Evolutionary conservation across 1,140 invertebrate genomes (phyloP).

Genomic region (Nasonia vitripennis): DNA sequence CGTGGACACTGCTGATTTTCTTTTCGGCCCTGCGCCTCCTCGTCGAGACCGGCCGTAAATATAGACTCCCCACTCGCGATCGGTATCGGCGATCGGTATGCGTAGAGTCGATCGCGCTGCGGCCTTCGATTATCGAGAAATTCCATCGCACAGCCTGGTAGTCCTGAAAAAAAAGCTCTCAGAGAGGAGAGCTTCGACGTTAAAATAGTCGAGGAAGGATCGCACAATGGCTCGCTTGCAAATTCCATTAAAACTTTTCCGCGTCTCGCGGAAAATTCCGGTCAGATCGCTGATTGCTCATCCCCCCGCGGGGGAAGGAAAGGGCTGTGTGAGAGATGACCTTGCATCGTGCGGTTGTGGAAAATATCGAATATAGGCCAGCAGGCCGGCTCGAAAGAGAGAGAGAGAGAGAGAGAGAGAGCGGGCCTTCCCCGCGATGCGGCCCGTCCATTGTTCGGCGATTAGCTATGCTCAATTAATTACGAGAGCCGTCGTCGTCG

Average conservation of each 20-base stretch:
- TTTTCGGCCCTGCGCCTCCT: constrained; percentile 62
- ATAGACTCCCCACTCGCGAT: constrained; percentile 73
- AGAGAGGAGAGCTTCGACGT: too few relatives aligned
- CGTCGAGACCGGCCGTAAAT: constrained; percentile 60
- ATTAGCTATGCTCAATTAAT: constrained; percentile 72
- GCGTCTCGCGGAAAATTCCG: constrained; percentile 31
- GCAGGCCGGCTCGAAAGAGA: too few relatives aligned
- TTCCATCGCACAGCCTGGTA: too few relatives aligned
- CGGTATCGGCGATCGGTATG: constrained; percentile 61
- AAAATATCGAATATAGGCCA: too few relatives aligned
- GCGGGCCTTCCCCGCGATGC: background rate
- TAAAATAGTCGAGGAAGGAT: too few relatives aligned
- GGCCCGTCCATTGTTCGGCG: constrained; percentile 68
- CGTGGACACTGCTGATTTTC: constrained; percentile 63
- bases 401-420: too few relatives aligned
- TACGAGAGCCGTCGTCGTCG: constrained; percentile 53
- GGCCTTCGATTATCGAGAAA: too few relatives aligned
- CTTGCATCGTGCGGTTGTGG: background rate
- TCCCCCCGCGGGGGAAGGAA: too few relatives aligned
- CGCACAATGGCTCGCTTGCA: too few relatives aligned
- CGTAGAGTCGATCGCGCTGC: too few relatives aligned
- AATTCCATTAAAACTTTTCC: constrained; percentile 19
- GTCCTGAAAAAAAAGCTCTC: too few relatives aligned
- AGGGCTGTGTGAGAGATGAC: constrained; percentile 18
- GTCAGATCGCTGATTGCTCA: too few relatives aligned